phyloP scores from a whole-genome alignment of 2,113 vertebrate species.

The Carettochelys insculpta region DNA sequence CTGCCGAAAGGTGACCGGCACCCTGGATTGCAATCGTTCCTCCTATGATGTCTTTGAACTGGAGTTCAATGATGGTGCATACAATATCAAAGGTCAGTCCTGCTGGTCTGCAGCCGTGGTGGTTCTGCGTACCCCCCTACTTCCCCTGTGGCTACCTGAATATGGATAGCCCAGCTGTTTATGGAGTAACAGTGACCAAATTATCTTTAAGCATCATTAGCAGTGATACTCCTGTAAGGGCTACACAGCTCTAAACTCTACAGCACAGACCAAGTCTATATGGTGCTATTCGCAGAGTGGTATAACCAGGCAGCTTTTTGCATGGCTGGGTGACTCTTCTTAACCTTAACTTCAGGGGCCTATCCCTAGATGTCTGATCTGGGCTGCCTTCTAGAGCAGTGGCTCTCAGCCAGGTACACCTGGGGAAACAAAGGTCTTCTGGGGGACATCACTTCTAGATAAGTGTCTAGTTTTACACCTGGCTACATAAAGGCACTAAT shows the following conservation, averaged over 20 bases:
- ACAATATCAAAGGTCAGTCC: conserved; percentile 92
- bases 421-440: too few relatives aligned
- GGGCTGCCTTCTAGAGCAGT: too few relatives aligned
- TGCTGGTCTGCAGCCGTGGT: accelerated
- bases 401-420: too few relatives aligned
- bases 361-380: too few relatives aligned
- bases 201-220: not conserved
- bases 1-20: conserved; percentile 95
- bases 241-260: not conserved
- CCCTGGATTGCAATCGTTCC: conserved; percentile 95
- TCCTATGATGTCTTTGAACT: conserved; percentile 95
- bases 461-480: too few relatives aligned
- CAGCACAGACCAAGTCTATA: not conserved
- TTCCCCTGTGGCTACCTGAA: not conserved
- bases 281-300: not conserved
- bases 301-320: not conserved
- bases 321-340: too few relatives aligned
- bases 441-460: too few relatives aligned
- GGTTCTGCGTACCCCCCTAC: not conserved
- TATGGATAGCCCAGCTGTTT: not conserved
- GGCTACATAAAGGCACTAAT: too few relatives aligned
- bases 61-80: conserved; percentile 92
- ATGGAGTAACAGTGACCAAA: not conserved
- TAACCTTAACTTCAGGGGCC: too few relatives aligned
- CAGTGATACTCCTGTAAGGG: not conserved